Base-by-base conservation (phyloP, 2,113 vertebrate genomes). In the Tonatia bakeri region DNA sequence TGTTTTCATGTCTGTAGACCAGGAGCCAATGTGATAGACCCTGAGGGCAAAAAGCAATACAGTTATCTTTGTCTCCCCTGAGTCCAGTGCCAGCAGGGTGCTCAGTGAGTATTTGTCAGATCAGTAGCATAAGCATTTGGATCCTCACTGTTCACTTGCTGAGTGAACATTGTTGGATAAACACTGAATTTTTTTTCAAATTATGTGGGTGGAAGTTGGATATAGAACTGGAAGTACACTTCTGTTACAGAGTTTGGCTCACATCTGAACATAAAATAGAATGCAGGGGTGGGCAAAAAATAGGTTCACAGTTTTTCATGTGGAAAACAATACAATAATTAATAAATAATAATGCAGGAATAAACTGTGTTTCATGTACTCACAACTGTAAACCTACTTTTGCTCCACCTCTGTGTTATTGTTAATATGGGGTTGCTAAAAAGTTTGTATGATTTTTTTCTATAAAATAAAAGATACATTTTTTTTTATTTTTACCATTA, bases 121-220 rank as follows among this genome's bases (percentile, higher is more conserved):
- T 43, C 36, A 84, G 6, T 19, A 45, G 8, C 0, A 0, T 28
- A 65, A 81, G 38, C 45, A 28, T 50, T 76, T 93, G 20, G 28
- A 20, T 67, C 31, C 47, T 76, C 15, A 33, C 19, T 56, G 22
- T 76, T 87, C 31, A 16, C 61, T 38, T n/a, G 31, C n/a, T 91
- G 22, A 45, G 45, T 72, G 84, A 36, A 82, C 54, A n/a, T 65
- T 93, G 43, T 38, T 73, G 52, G 80, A 36, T 65, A 40, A 76
- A 82, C 22, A 47, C 82, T 54, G 94, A 43, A 83, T 28, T 87
- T 87, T 87, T 92, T 91, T 88, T 76, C n/a, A 80, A 38, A 40
- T 90, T 43, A n/a, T 61, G 19, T 91, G 45, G 40, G 8, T 84
- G n/a, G 65, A 91, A 88, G 38, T 85, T 90, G 11, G 26, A 56